Evolutionary conservation across 2,888 invertebrate species (phyloP).

Genomic region (Drosophila prostipennis): DNA sequence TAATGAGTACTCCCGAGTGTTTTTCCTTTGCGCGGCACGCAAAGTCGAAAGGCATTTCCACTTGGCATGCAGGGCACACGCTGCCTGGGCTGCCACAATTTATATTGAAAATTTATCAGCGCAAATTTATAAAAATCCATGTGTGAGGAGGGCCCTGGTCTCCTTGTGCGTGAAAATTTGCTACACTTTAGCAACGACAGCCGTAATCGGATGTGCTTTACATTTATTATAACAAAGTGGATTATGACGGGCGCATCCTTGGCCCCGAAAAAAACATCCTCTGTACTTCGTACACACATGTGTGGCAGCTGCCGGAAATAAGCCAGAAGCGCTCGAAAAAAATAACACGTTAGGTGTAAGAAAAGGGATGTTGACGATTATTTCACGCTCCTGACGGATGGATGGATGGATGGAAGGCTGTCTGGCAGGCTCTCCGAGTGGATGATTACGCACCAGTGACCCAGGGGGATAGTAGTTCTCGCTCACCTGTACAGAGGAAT

Average conservation of each 20-base stretch:
- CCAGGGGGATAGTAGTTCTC: conserved; percentile 31
- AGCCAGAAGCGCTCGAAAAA: conserved; percentile 46
- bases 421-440: conserved; percentile 16
- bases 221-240: conserved; percentile 80
- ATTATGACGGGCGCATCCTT: conserved; percentile 65
- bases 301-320: conserved; percentile 59
- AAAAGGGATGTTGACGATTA: conserved; percentile 78
- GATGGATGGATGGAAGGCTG: conserved; percentile 12
- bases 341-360: conserved; percentile 53
- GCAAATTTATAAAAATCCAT: conserved; percentile 60
- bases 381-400: conserved; percentile 72
- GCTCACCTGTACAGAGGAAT: conserved; percentile 95
- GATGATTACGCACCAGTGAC: conserved; percentile 47
- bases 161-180: conserved; percentile 71
- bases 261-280: conserved; percentile 26
- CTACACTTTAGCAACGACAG: conserved; percentile 75
- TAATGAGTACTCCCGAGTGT: conserved; percentile 29
- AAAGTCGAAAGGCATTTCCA: conserved; percentile 38
- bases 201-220: conserved; percentile 81
- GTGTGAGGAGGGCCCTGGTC: conserved; percentile 28
- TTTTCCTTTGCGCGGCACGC: conserved; percentile 49
- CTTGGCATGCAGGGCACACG: conserved; percentile 61
- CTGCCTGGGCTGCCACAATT: conserved; percentile 45
- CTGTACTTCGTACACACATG: conserved; percentile 12
- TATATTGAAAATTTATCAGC: conserved; percentile 76